Evolutionary conservation across 2,113 vertebrate species (phyloP).

Genomic region (Petrocephalus zakoni): DNA sequence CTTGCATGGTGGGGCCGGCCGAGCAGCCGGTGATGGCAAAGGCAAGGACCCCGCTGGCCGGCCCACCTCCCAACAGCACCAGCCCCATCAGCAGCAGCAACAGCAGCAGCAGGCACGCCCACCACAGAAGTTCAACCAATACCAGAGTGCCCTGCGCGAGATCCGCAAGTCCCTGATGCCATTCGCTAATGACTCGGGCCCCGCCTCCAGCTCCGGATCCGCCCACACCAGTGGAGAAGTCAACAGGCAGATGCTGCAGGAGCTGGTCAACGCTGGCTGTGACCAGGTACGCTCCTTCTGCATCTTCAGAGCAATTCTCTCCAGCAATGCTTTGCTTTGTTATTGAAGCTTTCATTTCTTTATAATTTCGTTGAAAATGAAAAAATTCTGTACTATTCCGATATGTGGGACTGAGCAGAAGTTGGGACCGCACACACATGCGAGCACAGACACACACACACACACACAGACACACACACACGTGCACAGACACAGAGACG

Average conservation of each 20-base stretch:
- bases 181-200: slow-evolving; percentile 84
- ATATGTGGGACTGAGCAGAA: too few species aligned
- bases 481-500: too few species aligned
- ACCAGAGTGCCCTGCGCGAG: slow-evolving; percentile 90
- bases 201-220: slow-evolving; percentile 49
- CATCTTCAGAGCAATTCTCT: background rate
- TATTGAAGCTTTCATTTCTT: background rate
- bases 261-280: slow-evolving; percentile 90
- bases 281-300: slow-evolving; percentile 76
- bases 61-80: slow-evolving; percentile 23
- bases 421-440: too few species aligned
- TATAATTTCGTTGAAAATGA: background rate
- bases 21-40: slow-evolving; percentile 71
- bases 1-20: slow-evolving; percentile 60
- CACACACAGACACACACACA: too few species aligned
- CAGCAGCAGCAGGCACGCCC: slow-evolving; percentile 79
- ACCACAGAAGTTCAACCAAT: slow-evolving; percentile 88
- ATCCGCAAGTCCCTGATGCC: slow-evolving; percentile 95
- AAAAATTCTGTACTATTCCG: background rate
- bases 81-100: slow-evolving; percentile 17
- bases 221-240: slow-evolving; percentile 71
- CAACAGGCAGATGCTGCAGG: slow-evolving; percentile 94
- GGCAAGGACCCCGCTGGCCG: slow-evolving; percentile 75
- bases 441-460: too few species aligned
- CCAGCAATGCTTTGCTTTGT: background rate